Conservation (phyloP, 2,113 vertebrate genomes). For the Muntiacus muntjak region DNA sequence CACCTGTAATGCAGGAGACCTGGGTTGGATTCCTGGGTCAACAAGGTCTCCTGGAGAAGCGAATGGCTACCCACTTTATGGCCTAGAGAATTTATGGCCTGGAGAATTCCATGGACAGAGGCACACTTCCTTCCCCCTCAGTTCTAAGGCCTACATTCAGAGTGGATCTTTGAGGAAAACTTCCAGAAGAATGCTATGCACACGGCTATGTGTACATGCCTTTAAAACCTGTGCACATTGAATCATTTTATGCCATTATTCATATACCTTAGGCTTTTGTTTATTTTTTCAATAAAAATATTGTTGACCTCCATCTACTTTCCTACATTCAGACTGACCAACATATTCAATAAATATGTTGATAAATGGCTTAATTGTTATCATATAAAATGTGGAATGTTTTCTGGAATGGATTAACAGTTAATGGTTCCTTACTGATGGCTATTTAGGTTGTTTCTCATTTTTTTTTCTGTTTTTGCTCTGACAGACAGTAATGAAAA, state of each 20-base stretch:
- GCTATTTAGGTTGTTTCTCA: neutral
- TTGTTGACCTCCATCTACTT: neutral
- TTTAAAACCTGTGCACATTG: neutral
- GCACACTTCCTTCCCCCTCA: neutral
- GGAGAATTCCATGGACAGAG: neutral
- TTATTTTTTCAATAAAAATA: neutral
- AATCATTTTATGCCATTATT: neutral
- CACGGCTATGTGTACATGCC: fast-evolving
- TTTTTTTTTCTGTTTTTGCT: neutral
- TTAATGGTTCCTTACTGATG: neutral
- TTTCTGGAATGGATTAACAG: neutral
- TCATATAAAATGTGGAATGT: neutral
- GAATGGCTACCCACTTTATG: neutral
- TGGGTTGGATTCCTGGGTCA: neutral
- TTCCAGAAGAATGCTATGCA: neutral
- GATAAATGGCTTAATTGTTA: neutral
- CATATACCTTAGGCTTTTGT: neutral
- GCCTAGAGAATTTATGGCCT: neutral
- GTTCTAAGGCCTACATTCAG: too few relatives aligned
- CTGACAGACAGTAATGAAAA: neutral
- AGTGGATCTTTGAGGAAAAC: neutral
- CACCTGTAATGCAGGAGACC: neutral
- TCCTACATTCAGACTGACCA: neutral
- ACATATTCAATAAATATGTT: neutral
- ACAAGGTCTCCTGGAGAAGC: neutral